Percentiles rank a stretch among this genome's conserved stretches.
Evolutionary conservation across 2,113 vertebrate genomes (phyloP).

Genomic region (Crotalus tigris): DNA sequence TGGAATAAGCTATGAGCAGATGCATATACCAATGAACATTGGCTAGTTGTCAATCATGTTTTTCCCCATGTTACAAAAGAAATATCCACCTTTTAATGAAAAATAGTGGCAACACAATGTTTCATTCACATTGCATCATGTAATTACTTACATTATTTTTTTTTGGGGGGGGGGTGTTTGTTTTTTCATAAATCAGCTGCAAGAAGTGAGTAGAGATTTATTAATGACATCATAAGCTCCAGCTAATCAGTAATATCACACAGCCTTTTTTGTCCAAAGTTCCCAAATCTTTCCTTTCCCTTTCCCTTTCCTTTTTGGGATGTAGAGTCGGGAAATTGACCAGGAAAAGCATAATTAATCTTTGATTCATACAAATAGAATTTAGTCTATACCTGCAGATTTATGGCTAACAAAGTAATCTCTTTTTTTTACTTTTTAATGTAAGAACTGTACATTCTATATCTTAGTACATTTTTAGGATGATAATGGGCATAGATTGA

Average conservation of each 20-base stretch:
- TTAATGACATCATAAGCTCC: background rate
- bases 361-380: background rate
- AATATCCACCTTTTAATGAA: background rate
- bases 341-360: background rate
- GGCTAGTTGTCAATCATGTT: background rate
- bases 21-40: background rate
- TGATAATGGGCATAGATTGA: background rate
- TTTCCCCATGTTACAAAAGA: background rate
- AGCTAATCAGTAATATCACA: background rate
- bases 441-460: background rate
- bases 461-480: background rate
- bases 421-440: background rate
- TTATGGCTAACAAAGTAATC: background rate
- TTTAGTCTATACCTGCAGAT: background rate
- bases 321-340: background rate
- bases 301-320: background rate
- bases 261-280: background rate
- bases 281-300: background rate
- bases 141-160: background rate
- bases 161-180: background rate
- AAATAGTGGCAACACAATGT: background rate
- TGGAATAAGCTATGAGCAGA: background rate
- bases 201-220: background rate
- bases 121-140: background rate
- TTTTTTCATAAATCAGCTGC: background rate